Evolutionary conservation across 2,113 vertebrate genomes (phyloP), one percentile per base, ranked within the genome.

Genomic region (Struthio camelus): DNA sequence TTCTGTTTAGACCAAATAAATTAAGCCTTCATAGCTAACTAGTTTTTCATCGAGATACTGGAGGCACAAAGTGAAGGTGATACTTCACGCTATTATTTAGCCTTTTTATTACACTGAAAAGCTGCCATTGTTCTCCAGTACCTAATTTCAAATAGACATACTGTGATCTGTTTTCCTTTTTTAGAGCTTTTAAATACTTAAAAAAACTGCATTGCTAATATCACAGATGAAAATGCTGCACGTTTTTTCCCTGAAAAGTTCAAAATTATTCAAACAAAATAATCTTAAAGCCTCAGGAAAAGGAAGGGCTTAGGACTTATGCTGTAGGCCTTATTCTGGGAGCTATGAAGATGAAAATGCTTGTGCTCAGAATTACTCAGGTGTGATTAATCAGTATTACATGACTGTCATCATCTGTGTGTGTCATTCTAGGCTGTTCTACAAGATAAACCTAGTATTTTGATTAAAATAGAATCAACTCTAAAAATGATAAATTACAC

Each of bases 1-100:
- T 69, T 84, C 80, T 94, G 82, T 66, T 88, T 86, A 51, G 59
- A 71, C 71, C 91, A 96, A 87, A 96, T 71, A 95, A 97, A 95
- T 96, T 69, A 94, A 61, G 3, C 3, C 69, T 90, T 97, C 65
- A 62, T 50, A 94, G 87, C 46, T 93, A 96, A 94, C 65, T 82
- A 76, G 71, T 76, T 97, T 97, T 95, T 90, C 94, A 96, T 90
- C 8, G 44, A 94, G 66, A 95, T 89, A 89, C 77, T 84, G 78
- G 56, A 48, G 71, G 66, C 32, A 90, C 91, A 95, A 81, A 80
- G 85, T 71, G 93, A 89, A 96, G 89, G 59, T 73, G 76, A 87
- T 90, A 78, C 44, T 86, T 79, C 87, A 89, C 71, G 77, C 75
- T 92, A 20, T 79, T 54, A 89, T 30, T 44, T 50, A 77, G 59